Percentiles rank a stretch among this genome's conserved stretches.
These are phyloP conservation scores for Tetraodon nigroviridis DNA, from an alignment of 2,113 vertebrate genomes.

Conservation along the genomic window DNA sequence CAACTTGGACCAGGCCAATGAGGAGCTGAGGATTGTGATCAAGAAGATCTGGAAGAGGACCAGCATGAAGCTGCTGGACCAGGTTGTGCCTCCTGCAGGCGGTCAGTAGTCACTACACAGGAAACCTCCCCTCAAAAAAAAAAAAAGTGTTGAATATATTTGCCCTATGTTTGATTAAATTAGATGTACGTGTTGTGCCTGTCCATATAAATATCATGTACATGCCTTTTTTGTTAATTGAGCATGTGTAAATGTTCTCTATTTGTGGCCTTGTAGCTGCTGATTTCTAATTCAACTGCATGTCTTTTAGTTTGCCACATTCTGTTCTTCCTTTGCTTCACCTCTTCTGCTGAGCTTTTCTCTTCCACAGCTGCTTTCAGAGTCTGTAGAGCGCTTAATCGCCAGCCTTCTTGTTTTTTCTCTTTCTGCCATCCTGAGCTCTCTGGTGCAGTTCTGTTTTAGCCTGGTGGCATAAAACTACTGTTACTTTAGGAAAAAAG, in stretches of 20 bases:
- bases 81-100: constrained; percentile 96
- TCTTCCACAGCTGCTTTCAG: constrained; percentile 81
- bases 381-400: constrained; percentile 57
- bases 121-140: not conserved
- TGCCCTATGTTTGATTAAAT: too few relatives aligned
- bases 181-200: too few relatives aligned
- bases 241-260: not conserved
- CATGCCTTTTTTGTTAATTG: not conserved
- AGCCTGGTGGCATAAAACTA: constrained; percentile 95
- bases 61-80: constrained; percentile 96
- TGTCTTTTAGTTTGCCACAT: constrained; percentile 28
- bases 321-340: constrained; percentile 6
- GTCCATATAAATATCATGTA: too few relatives aligned
- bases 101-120: constrained; percentile 79
- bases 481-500: constrained; percentile 55
- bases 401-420: constrained; percentile 45
- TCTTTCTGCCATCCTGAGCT: constrained; percentile 86
- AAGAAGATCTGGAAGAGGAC: constrained; percentile 99
- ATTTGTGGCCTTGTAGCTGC: not conserved
- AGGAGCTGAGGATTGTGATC: constrained; percentile 93
- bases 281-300: constrained; percentile 15
- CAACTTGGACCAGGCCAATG: constrained; percentile 97
- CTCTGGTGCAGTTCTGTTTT: constrained; percentile 97
- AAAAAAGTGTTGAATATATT: not conserved
- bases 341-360: constrained; percentile 38